Evolutionary conservation across 2,113 vertebrate genomes (phyloP).

Genomic region (Rallus limicola): DNA sequence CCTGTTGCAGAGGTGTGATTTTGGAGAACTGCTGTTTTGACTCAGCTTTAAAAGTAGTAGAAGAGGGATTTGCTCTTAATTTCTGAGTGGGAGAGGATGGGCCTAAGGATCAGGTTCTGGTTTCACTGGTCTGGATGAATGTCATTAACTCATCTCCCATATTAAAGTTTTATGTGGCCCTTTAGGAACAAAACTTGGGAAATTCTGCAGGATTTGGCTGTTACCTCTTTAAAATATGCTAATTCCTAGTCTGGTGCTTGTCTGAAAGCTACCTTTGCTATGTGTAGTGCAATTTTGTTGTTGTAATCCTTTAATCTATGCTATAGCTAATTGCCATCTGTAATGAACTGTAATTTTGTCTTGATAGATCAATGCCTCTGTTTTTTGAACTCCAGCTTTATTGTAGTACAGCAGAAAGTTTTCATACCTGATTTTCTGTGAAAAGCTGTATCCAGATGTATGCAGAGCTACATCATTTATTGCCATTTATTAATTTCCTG

Average conservation of each 20-base stretch:
- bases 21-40: not conserved
- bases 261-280: not conserved
- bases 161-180: not conserved
- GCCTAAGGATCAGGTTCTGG: not conserved
- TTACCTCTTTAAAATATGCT: not conserved
- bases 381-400: not conserved
- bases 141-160: not conserved
- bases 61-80: not conserved
- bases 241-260: not conserved
- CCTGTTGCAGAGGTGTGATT: not conserved
- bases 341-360: not conserved
- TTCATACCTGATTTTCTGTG: not conserved
- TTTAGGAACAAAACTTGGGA: not conserved
- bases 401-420: not conserved
- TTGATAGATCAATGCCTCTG: not conserved
- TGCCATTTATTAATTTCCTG: not conserved
- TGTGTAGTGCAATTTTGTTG: not conserved
- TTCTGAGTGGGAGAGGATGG: not conserved
- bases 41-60: not conserved
- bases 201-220: not conserved
- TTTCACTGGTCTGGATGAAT: not conserved
- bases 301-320: not conserved
- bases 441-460: not conserved
- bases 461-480: not conserved
- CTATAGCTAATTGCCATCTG: not conserved